phyloP scores from a whole-genome alignment of 2,888 invertebrate genomes.

The Drosophila testacea region DNA sequence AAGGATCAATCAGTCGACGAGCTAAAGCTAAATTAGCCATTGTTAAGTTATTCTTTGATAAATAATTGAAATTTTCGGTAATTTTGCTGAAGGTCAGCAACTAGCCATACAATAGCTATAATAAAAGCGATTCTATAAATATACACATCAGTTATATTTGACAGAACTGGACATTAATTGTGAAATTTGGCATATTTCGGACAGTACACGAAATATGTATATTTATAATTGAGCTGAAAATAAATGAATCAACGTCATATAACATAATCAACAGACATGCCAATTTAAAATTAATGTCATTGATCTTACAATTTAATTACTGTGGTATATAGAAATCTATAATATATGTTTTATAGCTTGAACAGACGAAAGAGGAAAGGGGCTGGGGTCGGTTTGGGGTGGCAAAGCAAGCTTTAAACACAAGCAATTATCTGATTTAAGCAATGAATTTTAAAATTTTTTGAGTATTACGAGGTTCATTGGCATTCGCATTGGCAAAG shows the following conservation, averaged over 20 bases:
- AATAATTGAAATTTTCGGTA: slow-evolving; percentile 31
- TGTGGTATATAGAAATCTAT: slow-evolving; percentile 27
- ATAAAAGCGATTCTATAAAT: slow-evolving; percentile 22
- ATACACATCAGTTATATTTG: slow-evolving; percentile 36
- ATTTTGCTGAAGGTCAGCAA: slow-evolving; percentile 38
- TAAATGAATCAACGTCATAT: slow-evolving; percentile 58
- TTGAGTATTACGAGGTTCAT: slow-evolving; percentile 26
- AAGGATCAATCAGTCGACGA: slow-evolving; percentile 37
- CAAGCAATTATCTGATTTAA: slow-evolving; percentile 40
- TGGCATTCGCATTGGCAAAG: slow-evolving; percentile 29
- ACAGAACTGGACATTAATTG: slow-evolving; percentile 32
- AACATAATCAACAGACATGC: slow-evolving; percentile 50
- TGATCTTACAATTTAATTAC: slow-evolving; percentile 48
- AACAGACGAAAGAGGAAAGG: neutral
- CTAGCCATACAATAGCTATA: slow-evolving; percentile 14
- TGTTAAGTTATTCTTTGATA: slow-evolving; percentile 32
- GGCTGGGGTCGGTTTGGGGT: slow-evolving; percentile 1
- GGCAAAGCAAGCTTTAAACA: slow-evolving; percentile 27
- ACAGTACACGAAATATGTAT: slow-evolving; percentile 10
- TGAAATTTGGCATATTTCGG: neutral
- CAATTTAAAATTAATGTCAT: slow-evolving; percentile 55
- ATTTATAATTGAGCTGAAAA: slow-evolving; percentile 32
- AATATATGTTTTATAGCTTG: slow-evolving; percentile 14
- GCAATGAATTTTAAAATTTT: slow-evolving; percentile 40
- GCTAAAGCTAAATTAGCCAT: slow-evolving; percentile 23